phyloP scores from a whole-genome alignment of 1,140 invertebrate genomes.

The Euwallacea similis region DNA sequence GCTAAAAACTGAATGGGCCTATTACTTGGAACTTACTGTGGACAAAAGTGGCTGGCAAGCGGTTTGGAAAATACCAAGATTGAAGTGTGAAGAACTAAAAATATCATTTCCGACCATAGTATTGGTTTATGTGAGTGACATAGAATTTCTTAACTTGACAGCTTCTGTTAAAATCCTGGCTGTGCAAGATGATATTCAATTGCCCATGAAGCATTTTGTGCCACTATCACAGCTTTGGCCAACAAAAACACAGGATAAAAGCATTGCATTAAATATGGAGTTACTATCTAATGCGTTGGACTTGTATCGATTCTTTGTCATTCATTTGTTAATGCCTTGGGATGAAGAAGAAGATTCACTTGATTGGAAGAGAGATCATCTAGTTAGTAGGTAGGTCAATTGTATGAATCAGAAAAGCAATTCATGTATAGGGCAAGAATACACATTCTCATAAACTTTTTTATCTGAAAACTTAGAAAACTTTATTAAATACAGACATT shows the following conservation, averaged over 20 bases:
- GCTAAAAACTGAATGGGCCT: constrained; percentile 60
- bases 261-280: constrained; percentile 53
- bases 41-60: constrained; percentile 65
- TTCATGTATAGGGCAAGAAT: not conserved
- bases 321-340: constrained; percentile 66
- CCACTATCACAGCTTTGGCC: constrained; percentile 62
- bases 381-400: constrained; percentile 51
- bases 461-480: not conserved
- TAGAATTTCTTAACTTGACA: constrained; percentile 56
- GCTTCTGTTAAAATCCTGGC: constrained; percentile 59
- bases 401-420: not conserved
- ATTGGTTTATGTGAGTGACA: constrained; percentile 58
- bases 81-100: constrained; percentile 60
- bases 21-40: constrained; percentile 60
- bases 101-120: constrained; percentile 64
- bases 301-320: constrained; percentile 63
- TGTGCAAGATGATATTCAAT: constrained; percentile 63
- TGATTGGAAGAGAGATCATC: constrained; percentile 61
- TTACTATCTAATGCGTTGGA: constrained; percentile 58
- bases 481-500: no score
- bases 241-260: constrained; percentile 59
- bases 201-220: constrained; percentile 61
- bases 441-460: not conserved
- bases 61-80: constrained; percentile 64
- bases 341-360: constrained; percentile 63